Evolutionary conservation across 2,113 vertebrate genomes (phyloP).

Genomic region (Xiphophorus hellerii): DNA sequence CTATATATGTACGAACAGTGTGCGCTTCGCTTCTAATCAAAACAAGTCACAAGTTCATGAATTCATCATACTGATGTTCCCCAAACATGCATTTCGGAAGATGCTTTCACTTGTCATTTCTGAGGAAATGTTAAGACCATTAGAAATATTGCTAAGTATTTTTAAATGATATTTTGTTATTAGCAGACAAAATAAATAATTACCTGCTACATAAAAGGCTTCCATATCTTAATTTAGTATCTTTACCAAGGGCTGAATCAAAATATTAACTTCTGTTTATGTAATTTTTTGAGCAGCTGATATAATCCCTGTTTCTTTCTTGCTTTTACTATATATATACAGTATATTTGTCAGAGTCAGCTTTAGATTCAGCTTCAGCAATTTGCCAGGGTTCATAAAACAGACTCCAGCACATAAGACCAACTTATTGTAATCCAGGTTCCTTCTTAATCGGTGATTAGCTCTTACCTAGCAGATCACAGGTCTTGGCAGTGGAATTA

Average conservation of each 20-base stretch:
- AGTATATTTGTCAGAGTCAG: constrained; percentile 8
- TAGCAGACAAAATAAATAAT: not conserved
- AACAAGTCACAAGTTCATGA: not conserved
- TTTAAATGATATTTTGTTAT: not conserved
- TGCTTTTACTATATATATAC: no score
- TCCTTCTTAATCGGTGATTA: constrained; percentile 80
- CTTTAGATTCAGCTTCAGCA: constrained; percentile 16
- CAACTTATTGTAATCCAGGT: constrained; percentile 77
- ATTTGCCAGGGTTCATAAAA: constrained; percentile 39
- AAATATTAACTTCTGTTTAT: no score
- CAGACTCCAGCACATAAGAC: constrained; percentile 63
- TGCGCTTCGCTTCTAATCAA: constrained; percentile 22
- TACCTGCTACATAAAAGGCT: no score
- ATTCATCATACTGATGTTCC: not conserved
- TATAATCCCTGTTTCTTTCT: no score
- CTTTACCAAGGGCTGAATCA: no score
- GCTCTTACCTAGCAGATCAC: constrained; percentile 73
- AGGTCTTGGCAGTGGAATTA: constrained; percentile 75
- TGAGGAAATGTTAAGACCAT: no score
- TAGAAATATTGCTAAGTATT: no score
- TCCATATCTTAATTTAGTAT: no score
- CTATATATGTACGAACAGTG: constrained; percentile 2
- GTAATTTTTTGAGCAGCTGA: no score
- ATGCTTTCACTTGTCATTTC: not conserved
- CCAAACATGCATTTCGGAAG: constrained; percentile 1